Percentiles rank a stretch among this genome's conserved stretches.
Conservation (phyloP, 2,113 vertebrate species). For the Galemys pyrenaicus region DNA sequence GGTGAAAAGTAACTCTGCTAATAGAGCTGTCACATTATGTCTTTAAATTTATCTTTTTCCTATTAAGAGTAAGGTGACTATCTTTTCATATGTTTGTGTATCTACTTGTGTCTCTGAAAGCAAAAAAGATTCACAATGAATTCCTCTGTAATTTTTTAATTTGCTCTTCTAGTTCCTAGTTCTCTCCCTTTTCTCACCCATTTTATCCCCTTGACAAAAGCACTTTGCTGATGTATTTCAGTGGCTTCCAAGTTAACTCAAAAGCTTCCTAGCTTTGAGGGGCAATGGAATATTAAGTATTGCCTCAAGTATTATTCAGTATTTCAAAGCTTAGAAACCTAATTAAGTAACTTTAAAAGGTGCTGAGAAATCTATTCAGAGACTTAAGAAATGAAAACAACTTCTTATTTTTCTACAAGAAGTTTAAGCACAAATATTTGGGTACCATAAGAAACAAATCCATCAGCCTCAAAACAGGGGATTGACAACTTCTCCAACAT, state of each 20-base stretch:
- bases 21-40: not conserved
- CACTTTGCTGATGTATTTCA: slow-evolving; percentile 40
- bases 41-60: slow-evolving; percentile 30
- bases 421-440: slow-evolving; percentile 28
- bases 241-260: slow-evolving; percentile 56
- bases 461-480: not conserved
- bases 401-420: slow-evolving; percentile 30
- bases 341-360: slow-evolving; percentile 62
- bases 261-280: slow-evolving; percentile 37
- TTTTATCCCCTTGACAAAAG: slow-evolving; percentile 44
- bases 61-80: not conserved
- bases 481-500: not conserved
- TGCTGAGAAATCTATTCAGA: slow-evolving; percentile 60
- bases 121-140: slow-evolving; percentile 1
- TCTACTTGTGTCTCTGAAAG: slow-evolving; percentile 18
- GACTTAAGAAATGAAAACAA: slow-evolving; percentile 65
- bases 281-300: slow-evolving; percentile 42
- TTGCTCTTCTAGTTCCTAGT: slow-evolving; percentile 36
- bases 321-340: slow-evolving; percentile 52
- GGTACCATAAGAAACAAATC: slow-evolving; percentile 54
- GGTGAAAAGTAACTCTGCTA: not conserved
- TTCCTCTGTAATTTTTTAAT: slow-evolving; percentile 43
- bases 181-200: not conserved
- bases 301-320: slow-evolving; percentile 52
- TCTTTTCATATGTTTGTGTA: slow-evolving; percentile 43